phyloP scores from a whole-genome alignment of 2,888 invertebrate species.

The Drymonia ruficornis region DNA sequence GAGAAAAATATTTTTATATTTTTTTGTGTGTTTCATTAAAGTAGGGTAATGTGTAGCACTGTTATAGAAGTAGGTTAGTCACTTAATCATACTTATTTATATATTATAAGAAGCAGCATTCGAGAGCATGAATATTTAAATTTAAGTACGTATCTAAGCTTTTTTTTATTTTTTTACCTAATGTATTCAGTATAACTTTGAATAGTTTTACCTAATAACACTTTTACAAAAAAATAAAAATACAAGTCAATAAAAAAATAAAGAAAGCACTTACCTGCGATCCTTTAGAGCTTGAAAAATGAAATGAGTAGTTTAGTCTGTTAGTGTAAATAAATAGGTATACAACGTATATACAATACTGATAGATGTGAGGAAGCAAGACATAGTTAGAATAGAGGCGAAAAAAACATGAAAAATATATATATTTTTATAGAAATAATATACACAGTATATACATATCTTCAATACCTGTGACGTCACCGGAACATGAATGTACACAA shows the following conservation, averaged over 20 bases:
- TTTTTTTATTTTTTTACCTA: no score
- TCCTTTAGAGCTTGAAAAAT: constrained; percentile 16
- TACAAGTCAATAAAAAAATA: neutral
- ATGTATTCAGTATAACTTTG: no score
- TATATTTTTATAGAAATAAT: constrained; percentile 43
- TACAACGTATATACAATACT: constrained; percentile 2
- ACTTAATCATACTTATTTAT: no score
- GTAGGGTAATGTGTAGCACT: no score
- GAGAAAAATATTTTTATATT: neutral
- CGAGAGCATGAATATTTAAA: no score
- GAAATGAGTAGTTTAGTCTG: constrained; percentile 35
- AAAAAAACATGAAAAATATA: constrained; percentile 48
- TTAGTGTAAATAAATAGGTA: constrained; percentile 38
- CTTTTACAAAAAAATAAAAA: no score
- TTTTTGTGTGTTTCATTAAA: neutral
- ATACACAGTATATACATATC: constrained; percentile 44
- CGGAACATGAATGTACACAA: constrained; percentile 39
- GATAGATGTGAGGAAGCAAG: constrained; percentile 79
- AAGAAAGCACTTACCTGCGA: constrained; percentile 45
- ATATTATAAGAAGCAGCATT: no score
- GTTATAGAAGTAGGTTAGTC: no score
- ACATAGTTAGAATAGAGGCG: constrained; percentile 80
- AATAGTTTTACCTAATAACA: no score
- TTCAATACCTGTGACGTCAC: constrained; percentile 66
- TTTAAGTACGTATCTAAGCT: no score